Percentiles rank a stretch among this genome's conserved stretches.
Conservation (phyloP, 2,113 vertebrate species). For the Microcebus jonahi region DNA sequence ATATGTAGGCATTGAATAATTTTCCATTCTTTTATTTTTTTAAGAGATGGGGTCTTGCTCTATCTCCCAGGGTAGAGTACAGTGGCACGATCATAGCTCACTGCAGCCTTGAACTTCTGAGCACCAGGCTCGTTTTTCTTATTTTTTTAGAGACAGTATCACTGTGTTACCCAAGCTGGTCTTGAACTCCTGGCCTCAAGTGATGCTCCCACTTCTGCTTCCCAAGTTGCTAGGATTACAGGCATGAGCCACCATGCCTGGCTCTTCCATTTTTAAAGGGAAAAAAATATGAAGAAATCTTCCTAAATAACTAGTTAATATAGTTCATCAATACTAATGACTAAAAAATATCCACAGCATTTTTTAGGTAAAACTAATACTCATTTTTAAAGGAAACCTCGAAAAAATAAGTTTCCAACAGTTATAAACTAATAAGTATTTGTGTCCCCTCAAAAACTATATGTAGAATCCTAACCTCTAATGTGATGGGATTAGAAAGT, state of each 20-base stretch:
- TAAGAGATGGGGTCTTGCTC: no score
- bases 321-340: background rate
- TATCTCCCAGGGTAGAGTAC: no score
- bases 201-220: no score
- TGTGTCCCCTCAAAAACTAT: background rate
- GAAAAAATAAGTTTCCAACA: background rate
- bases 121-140: no score
- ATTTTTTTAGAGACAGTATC: no score
- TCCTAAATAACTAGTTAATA: background rate
- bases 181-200: no score
- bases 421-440: background rate
- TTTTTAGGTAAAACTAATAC: background rate
- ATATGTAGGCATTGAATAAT: background rate
- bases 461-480: background rate
- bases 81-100: no score
- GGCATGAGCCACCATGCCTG: no score
- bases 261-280: background rate
- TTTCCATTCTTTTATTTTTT: background rate
- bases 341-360: background rate
- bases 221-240: no score
- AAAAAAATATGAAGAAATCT: background rate
- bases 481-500: background rate
- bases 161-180: no score
- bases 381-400: constrained; percentile 1
- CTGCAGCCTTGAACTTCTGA: no score